Evolutionary conservation across 2,888 invertebrate genomes (phyloP), one percentile per base, ranked within the genome.

Genomic region (Volucella inanis): DNA sequence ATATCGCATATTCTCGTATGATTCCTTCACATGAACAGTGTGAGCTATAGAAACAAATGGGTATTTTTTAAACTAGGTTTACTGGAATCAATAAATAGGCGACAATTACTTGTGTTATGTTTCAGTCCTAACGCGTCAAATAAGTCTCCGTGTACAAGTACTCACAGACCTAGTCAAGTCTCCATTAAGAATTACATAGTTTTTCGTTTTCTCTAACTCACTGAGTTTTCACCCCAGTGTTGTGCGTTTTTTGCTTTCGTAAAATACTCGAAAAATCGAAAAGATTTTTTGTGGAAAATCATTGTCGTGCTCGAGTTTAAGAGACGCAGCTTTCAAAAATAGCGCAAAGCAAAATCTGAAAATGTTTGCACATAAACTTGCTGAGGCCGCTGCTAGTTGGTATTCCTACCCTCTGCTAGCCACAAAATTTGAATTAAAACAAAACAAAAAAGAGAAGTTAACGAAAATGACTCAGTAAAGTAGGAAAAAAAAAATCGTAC

Each of bases 241-340:
- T 31, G 31, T 31, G 6, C 31, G 31, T 31, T 31, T n/a, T 31
- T 31, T 31, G 31, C 31, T 31, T 31, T 31, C 11, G 45, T 62
- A 50, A 65, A 75, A 41, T 49, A 55, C 43, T 14, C 18, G 39
- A 18, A 41, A 52, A 18, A 52, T 43, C 50, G 12, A 67, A 67
- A 52, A 52, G 41, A 10, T 43, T 64, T 12, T 12, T 45, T 54
- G 31, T 39, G 18, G 49, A 67, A 45, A 39, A 62, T 72, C 61
- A 55, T 38, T 82, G 45, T 22, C 11, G 54, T 62, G 74, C 59
- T 18, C 72, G 39, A 22, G 15, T 22, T 43, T 47, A 80, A 57
- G 82, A 82, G 86, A 86, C 86, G 86, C 86, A 86, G 82, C 64
- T 86, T 78, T 80, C 82, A 86, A 74, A 86, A 86, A 86, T 86